Percentiles rank a stretch among this genome's conserved stretches.
Evolutionary conservation across 2,797 vertebrate genomes (phyloP).

Genomic region (Macropodus opercularis): DNA sequence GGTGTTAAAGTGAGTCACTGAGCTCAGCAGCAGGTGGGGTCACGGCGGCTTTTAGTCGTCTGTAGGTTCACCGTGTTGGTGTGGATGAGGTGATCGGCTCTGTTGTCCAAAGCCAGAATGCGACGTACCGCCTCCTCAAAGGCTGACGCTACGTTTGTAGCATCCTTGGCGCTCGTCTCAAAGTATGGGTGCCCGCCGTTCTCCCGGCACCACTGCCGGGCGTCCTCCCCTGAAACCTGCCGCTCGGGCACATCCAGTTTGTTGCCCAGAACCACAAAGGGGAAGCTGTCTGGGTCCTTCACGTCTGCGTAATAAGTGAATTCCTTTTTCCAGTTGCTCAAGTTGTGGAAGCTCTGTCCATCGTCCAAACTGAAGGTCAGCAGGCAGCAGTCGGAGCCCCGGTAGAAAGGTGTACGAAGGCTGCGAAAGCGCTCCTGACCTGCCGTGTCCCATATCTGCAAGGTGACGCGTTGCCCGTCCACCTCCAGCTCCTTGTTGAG

Average conservation of each 20-base stretch:
- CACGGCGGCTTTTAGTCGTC: constrained; percentile 83
- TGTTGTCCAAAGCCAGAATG: constrained; percentile 77
- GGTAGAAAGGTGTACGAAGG: constrained; percentile 95
- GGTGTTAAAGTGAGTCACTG: neutral
- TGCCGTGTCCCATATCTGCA: constrained; percentile 99
- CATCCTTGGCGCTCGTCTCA: constrained; percentile 95
- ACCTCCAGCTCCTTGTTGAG: constrained; percentile 96
- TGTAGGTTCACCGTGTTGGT: constrained; percentile 90
- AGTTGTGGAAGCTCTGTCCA: constrained; percentile 93
- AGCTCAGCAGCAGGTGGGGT: constrained; percentile 88
- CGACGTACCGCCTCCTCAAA: constrained; percentile 94
- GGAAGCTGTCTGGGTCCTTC: constrained; percentile 91
- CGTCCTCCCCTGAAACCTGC: constrained; percentile 92
- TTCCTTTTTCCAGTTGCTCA: constrained; percentile 97
- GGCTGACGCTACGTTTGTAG: constrained; percentile 91
- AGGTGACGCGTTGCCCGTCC: constrained; percentile 89
- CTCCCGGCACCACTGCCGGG: constrained; percentile 90
- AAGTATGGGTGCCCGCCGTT: constrained; percentile 94
- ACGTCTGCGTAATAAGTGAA: constrained; percentile 95
- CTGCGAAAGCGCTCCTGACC: constrained; percentile 97
- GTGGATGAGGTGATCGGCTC: constrained; percentile 88
- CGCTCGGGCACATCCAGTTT: constrained; percentile 91
- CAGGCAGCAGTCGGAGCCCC: constrained; percentile 97
- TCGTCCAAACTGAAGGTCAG: constrained; percentile 96
- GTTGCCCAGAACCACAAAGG: constrained; percentile 95